phyloP scores from a whole-genome alignment of 1,140 invertebrate genomes.

The Idris sp. region DNA sequence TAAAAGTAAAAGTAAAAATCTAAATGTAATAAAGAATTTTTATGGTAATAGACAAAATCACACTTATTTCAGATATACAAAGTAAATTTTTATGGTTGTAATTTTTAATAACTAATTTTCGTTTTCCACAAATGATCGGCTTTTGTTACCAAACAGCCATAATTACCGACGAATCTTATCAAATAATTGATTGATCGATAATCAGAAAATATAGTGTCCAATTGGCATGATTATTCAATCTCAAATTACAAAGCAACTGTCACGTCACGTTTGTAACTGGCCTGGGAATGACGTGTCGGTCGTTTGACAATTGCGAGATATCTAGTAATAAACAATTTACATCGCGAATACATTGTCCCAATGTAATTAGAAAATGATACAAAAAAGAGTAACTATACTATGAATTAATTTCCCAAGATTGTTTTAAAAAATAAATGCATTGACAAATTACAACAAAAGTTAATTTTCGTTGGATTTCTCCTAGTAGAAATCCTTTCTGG shows the following conservation, averaged over 20 bases:
- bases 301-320: constrained; percentile 37
- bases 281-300: constrained; percentile 37
- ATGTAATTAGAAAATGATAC: constrained; percentile 1
- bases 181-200: constrained; percentile 52
- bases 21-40: too few species aligned
- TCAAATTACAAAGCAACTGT: constrained; percentile 50
- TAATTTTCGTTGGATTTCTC: too few species aligned
- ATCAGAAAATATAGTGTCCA: constrained; percentile 46
- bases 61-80: too few species aligned
- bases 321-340: constrained; percentile 32
- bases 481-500: too few species aligned
- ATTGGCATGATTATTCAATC: constrained; percentile 45
- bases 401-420: too few species aligned
- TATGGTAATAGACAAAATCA: too few species aligned
- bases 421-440: too few species aligned
- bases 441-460: too few species aligned
- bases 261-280: constrained; percentile 52
- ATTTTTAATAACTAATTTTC: too few species aligned
- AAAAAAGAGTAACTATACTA: too few species aligned
- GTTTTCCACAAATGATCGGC: constrained; percentile 14
- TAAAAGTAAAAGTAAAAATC: too few species aligned
- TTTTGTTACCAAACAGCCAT: constrained; percentile 15
- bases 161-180: constrained; percentile 45
- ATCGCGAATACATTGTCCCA: constrained; percentile 21
- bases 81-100: too few species aligned